Base-by-base conservation (phyloP, 2,888 invertebrate species). In the Philereme transversata region DNA sequence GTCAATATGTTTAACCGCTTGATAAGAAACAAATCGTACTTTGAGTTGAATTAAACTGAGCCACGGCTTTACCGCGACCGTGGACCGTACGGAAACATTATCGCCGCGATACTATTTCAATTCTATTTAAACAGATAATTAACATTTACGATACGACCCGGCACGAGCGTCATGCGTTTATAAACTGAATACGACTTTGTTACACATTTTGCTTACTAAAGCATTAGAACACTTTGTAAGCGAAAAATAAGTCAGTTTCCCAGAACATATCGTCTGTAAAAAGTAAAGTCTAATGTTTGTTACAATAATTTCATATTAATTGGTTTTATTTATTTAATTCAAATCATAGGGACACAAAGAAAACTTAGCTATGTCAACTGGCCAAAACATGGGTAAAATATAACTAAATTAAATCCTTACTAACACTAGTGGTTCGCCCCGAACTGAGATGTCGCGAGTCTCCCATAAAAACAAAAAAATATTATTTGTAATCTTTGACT, bases 131-230 rank as follows among this genome's bases (percentile, higher is more conserved):
- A 35, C 36, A 46, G 44, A 46, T 51, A 22, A 48, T 51, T 34
- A 35, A 41, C 36, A 46, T 58, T 44, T 38, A 58, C 60, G 57
- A 59, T 62, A 51, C 51, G 56, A 50, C 54, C 57, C 57, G 57
- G 45, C 52, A 48, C 62, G 60, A 44, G 51, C 43, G 40, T 56
- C 51, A 9, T 55, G 47, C 49, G 34, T 47, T 47, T 47, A 41
- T 8, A 50, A 45, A 40, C 53, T 62, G 51, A 56, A 60, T 57
- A 46, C 57, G 52, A 54, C 36, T 60, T 7, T 43, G 10, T 49
- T n/a, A 41, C 38, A 38, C 46, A 46, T 43, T 60, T 55, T 51
- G 50, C 52, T 51, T n/a, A 58, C 57, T 7, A 41, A 45, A 56
- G 58, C 51, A 57, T 7, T 40, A 58, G 46, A 58, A 33, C 34